Evolutionary conservation across 2,797 vertebrate genomes (phyloP).

Genomic region (Pygocentrus nattereri): DNA sequence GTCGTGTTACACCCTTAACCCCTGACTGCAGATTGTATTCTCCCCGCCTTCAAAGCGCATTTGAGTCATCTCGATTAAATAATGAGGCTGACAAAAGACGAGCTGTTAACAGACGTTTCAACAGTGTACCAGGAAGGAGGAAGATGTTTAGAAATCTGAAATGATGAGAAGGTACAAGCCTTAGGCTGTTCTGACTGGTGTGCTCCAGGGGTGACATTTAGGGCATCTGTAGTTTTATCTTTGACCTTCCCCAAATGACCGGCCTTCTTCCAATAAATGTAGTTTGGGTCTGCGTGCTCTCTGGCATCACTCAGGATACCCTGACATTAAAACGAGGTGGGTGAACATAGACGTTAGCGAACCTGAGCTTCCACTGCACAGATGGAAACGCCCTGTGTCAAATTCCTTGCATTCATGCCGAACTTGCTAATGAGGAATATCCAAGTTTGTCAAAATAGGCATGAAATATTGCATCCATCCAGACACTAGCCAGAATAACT

Average conservation of each 20-base stretch:
- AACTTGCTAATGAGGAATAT: conserved; percentile 23
- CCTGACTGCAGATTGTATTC: conserved; percentile 5
- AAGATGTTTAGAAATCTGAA: conserved; percentile 7
- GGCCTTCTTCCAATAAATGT: background rate
- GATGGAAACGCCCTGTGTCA: background rate
- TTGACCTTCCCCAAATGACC: background rate
- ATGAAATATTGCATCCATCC: conserved; percentile 23
- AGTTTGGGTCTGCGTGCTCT: background rate
- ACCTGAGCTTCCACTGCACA: background rate
- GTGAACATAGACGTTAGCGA: conserved; percentile 1
- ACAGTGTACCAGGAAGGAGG: conserved; percentile 8
- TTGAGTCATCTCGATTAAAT: background rate
- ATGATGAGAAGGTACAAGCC: background rate
- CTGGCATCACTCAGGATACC: conserved; percentile 17
- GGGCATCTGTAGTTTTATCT: background rate
- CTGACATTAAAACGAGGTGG: background rate
- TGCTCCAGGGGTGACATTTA: background rate
- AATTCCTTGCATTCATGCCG: conserved; percentile 40
- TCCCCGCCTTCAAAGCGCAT: no score
- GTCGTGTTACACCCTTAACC: background rate
- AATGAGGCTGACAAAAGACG: background rate
- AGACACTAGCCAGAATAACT: conserved; percentile 42
- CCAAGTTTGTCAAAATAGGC: conserved; percentile 49
- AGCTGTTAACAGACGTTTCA: background rate
- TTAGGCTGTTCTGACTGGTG: background rate